Evolutionary conservation across 2,113 vertebrate genomes (phyloP), one percentile per base, ranked within the genome.

Genomic region (Hippocampus guttulatus): DNA sequence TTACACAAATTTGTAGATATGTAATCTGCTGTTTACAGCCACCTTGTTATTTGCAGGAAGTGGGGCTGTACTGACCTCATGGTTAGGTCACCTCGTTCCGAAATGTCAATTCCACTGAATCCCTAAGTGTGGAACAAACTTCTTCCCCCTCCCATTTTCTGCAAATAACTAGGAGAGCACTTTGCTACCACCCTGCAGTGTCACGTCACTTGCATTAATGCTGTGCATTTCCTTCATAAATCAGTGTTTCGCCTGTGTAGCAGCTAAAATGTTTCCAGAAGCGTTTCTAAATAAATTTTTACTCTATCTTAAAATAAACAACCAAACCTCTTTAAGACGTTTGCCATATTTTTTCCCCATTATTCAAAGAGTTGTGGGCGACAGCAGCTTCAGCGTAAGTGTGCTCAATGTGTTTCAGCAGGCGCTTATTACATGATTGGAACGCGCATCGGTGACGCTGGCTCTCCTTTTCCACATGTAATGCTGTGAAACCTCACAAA

Each of bases 1-100:
- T 61, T 77, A 64, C 62, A 18, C 20, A 40, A 67, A 68, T 84
- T 75, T 83, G 84, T 74, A 80, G 71, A 85, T 77, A 84, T 69
- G 68, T 63, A 74, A 80, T 74, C 76, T 69, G 63, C 84, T 88
- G 83, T 89, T 87, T 88, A 85, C 49, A 49, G 77, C 25, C 54
- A 12, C 43, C 66, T 67, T 76, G 85, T 85, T 84, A 77, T 80
- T 86, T 82, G 74, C 86, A 86, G 82, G 80, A 82, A 80, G 78
- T 86, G 71, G 79, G 0, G 8, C 21, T 21, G 2, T n/a, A 38
- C 38, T 75, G 80, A 81, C 67, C 79, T 83, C 73, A 60, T 52
- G 67, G 68, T 47, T 55, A 20, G 21, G 60, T 40, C 20, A 38
- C 6, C 3, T 30, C 11, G 33, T 9, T 62, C n/a, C 30, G n/a